Conservation (phyloP, 2,797 vertebrate species). For the Jordanella pulchra region DNA sequence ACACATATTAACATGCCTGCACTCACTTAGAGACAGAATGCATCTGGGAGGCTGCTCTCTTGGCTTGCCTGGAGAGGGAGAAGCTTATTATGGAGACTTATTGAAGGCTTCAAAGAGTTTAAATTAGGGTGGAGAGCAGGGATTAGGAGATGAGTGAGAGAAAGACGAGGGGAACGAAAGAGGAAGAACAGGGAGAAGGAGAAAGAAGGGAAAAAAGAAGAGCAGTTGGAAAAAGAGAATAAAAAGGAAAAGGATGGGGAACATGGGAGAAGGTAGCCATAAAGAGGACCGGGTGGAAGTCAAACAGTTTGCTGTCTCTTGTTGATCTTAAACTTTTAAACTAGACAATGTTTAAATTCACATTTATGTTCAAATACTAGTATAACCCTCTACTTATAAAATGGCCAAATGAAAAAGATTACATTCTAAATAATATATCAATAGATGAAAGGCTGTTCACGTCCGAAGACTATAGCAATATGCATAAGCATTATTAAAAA, state of each 20-base stretch:
- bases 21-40: slow-evolving; percentile 66
- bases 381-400: slow-evolving; percentile 27
- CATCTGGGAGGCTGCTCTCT: slow-evolving; percentile 75
- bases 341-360: slow-evolving; percentile 57
- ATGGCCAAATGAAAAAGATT: slow-evolving; percentile 38
- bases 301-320: slow-evolving; percentile 65
- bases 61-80: slow-evolving; percentile 78
- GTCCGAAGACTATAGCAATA: slow-evolving; percentile 23
- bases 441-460: slow-evolving; percentile 16
- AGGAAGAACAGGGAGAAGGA: slow-evolving; percentile 56
- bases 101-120: slow-evolving; percentile 83
- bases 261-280: slow-evolving; percentile 39
- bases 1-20: slow-evolving; percentile 57
- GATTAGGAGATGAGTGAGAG: slow-evolving; percentile 72
- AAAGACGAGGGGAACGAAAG: slow-evolving; percentile 64
- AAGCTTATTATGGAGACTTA: slow-evolving; percentile 81
- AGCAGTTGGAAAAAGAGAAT: slow-evolving; percentile 50
- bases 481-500: slow-evolving; percentile 35
- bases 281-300: slow-evolving; percentile 48
- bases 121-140: slow-evolving; percentile 81
- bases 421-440: slow-evolving; percentile 20
- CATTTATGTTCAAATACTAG: slow-evolving; percentile 61
- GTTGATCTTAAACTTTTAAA: slow-evolving; percentile 67
- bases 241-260: slow-evolving; percentile 39
- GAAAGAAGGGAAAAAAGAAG: slow-evolving; percentile 48